Evolutionary conservation across 1,140 invertebrate species (phyloP).

Genomic region (Rhagoletis pomonella): DNA sequence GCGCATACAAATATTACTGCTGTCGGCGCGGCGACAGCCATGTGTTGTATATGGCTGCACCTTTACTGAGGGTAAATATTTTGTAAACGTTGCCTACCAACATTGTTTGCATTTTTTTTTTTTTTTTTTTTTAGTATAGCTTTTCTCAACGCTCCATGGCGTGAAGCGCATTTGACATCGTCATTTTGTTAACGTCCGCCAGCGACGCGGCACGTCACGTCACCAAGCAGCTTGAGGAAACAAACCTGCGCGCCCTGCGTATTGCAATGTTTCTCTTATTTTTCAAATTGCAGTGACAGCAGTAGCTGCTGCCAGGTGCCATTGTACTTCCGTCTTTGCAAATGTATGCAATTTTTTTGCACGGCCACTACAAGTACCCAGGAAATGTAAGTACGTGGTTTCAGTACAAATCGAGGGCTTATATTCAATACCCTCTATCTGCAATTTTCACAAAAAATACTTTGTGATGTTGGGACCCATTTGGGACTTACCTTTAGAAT

Average conservation of each 20-base stretch:
- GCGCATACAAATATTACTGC: conserved; percentile 2
- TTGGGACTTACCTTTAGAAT: too few relatives aligned
- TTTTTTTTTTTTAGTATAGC: too few relatives aligned
- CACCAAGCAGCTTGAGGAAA: too few relatives aligned
- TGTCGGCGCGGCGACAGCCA: neutral
- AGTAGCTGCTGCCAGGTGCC: neutral
- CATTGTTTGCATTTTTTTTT: too few relatives aligned
- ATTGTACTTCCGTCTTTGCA: neutral
- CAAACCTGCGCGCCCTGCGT: too few relatives aligned
- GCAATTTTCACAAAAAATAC: too few relatives aligned
- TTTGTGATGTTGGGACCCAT: too few relatives aligned
- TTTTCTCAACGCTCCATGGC: neutral
- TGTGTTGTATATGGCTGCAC: neutral
- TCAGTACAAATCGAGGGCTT: too few relatives aligned
- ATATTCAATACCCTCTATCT: too few relatives aligned
- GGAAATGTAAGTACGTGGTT: conserved; percentile 14
- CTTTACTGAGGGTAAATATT: neutral
- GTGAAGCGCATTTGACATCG: neutral
- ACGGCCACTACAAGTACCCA: neutral
- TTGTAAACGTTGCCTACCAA: neutral
- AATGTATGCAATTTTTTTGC: neutral
- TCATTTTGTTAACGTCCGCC: neutral
- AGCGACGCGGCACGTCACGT: too few relatives aligned
- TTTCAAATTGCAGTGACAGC: neutral
- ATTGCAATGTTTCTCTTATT: neutral